These are phyloP conservation scores for Podabrus alpinus DNA, from an alignment of 2,888 invertebrate genomes.

Conservation along the genomic window DNA sequence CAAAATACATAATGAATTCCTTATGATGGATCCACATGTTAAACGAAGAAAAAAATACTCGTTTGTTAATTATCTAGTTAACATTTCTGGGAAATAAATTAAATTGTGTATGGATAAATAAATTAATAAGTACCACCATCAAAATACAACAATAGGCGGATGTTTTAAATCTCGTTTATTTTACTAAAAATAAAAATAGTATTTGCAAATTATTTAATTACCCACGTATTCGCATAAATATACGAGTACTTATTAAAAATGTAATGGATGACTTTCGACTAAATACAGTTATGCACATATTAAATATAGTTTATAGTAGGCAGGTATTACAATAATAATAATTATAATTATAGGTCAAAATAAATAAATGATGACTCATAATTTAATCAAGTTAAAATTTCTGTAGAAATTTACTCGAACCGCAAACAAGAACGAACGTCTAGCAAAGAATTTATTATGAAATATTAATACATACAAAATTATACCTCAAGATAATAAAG, in stretches of 20 bases:
- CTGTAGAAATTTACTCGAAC: background rate
- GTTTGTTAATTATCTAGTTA: background rate
- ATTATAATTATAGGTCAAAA: background rate
- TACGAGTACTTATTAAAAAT: too few species aligned
- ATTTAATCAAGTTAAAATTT: background rate
- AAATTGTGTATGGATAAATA: background rate
- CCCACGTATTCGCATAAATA: background rate
- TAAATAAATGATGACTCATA: background rate
- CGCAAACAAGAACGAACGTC: background rate
- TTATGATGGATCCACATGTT: background rate
- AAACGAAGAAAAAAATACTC: background rate
- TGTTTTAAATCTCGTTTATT: background rate
- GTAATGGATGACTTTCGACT: background rate
- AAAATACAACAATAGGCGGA: background rate
- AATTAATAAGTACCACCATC: background rate
- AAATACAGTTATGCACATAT: too few species aligned
- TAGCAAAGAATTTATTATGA: background rate
- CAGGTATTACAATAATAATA: background rate
- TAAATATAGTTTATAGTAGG: background rate
- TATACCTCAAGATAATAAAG: background rate
- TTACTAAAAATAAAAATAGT: background rate
- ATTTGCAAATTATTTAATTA: background rate
- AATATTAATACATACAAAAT: background rate
- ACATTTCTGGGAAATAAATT: background rate
- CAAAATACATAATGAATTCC: background rate